These are phyloP conservation scores for Cerastoderma edule DNA, from an alignment of 2,888 invertebrate genomes.

Conservation along the genomic window DNA sequence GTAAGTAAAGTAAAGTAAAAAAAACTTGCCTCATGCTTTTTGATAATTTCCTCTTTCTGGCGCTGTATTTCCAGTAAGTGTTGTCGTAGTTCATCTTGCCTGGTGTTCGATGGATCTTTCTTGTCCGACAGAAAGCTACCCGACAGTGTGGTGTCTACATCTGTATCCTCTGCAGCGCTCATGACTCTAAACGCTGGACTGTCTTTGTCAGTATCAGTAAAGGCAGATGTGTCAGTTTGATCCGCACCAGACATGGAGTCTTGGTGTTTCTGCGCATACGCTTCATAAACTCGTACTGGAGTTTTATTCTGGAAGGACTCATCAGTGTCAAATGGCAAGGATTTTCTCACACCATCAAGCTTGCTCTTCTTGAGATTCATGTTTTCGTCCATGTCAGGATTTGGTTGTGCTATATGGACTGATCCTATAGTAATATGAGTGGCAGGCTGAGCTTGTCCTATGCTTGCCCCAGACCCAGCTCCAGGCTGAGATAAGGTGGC, in stretches of 20 bases:
- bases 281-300: slow-evolving; percentile 52
- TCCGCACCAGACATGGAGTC: slow-evolving; percentile 58
- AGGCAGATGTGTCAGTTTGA: slow-evolving; percentile 64
- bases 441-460: slow-evolving; percentile 3
- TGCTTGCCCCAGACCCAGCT: not conserved
- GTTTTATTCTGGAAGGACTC: slow-evolving; percentile 60
- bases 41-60: slow-evolving; percentile 74
- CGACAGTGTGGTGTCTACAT: slow-evolving; percentile 60
- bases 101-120: slow-evolving; percentile 57
- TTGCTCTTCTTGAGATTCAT: slow-evolving; percentile 56
- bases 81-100: slow-evolving; percentile 66
- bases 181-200: slow-evolving; percentile 63
- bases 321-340: slow-evolving; percentile 72
- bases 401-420: slow-evolving; percentile 33
- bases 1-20: too few relatives aligned
- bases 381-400: slow-evolving; percentile 40
- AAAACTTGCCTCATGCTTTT: slow-evolving; percentile 60
- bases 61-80: slow-evolving; percentile 74
- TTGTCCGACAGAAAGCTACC: slow-evolving; percentile 55
- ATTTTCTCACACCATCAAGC: slow-evolving; percentile 69
- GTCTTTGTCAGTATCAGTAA: slow-evolving; percentile 66
- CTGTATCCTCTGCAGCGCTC: slow-evolving; percentile 46
- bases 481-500: slow-evolving; percentile 54
- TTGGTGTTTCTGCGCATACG: slow-evolving; percentile 45
- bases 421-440: slow-evolving; percentile 33